These are phyloP conservation scores for Eunapius fragilis DNA, from an alignment of 37 sponge, comb jelly and placozoan species.

Conservation along the genomic window DNA sequence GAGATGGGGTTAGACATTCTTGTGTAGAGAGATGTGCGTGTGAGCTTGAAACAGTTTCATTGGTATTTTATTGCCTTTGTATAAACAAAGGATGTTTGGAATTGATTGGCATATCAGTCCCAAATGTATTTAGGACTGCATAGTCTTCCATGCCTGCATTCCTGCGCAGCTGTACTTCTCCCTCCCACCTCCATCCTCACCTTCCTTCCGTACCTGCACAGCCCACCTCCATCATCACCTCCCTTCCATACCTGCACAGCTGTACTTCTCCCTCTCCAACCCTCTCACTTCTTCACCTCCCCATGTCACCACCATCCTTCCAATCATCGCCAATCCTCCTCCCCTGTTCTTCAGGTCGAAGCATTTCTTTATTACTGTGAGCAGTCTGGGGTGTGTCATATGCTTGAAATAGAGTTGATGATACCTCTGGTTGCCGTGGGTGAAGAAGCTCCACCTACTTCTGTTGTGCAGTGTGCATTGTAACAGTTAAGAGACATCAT, in stretches of 20 bases:
- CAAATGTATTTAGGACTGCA: neutral
- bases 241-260: neutral
- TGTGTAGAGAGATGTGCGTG: neutral
- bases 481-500: neutral
- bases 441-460: neutral
- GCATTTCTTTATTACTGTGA: slow-evolving; percentile 40
- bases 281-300: neutral
- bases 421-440: slow-evolving; percentile 23
- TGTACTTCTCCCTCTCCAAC: neutral
- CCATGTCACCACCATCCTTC: too few relatives aligned
- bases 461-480: neutral
- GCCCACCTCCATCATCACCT: neutral
- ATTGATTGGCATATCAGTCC: neutral
- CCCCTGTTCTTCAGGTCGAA: slow-evolving; percentile 20
- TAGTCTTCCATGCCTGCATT: neutral
- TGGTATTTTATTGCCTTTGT: neutral
- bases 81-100: neutral
- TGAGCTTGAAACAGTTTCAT: neutral
- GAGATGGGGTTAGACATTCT: neutral
- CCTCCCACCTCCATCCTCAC: neutral
- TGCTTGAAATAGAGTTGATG: slow-evolving; percentile 17
- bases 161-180: neutral
- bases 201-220: neutral
- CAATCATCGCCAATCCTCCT: neutral
- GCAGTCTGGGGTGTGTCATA: slow-evolving; percentile 46